phyloP scores from a whole-genome alignment of 2,888 invertebrate genomes.

The Netelia melanura region DNA sequence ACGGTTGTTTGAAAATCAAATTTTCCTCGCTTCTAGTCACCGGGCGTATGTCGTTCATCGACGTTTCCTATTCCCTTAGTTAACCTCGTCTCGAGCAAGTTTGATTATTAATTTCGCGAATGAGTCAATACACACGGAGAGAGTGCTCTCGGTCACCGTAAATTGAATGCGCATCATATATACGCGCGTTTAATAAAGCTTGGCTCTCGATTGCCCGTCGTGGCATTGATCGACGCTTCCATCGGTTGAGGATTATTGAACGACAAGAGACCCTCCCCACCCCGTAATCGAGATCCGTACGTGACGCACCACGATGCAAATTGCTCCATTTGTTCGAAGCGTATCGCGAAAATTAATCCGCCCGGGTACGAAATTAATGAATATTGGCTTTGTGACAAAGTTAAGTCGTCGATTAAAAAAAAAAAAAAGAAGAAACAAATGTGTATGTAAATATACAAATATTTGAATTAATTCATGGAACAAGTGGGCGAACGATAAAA shows the following conservation, averaged over 20 bases:
- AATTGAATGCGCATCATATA: conserved; percentile 8
- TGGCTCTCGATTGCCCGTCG: conserved; percentile 10
- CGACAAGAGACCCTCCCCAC: background rate
- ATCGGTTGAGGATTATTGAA: conserved; percentile 35
- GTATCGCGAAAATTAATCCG: background rate
- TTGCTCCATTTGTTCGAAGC: background rate
- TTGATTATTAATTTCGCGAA: conserved; percentile 43
- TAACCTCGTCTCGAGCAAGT: conserved; percentile 9
- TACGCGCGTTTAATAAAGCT: conserved; percentile 30
- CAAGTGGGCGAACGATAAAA: background rate
- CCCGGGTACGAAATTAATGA: no score
- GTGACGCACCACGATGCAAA: background rate
- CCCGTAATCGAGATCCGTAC: background rate
- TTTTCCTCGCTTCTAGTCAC: conserved; percentile 1
- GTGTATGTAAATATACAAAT: no score
- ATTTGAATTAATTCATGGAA: background rate
- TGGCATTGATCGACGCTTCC: conserved; percentile 5
- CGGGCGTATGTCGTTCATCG: background rate
- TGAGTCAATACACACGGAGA: conserved; percentile 11
- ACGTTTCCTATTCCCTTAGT: background rate
- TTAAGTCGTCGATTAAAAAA: no score
- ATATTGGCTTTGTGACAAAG: no score
- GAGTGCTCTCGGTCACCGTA: conserved; percentile 3
- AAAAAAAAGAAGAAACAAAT: no score
- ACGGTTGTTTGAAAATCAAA: background rate